Evolutionary conservation across 2,797 vertebrate genomes (phyloP).

Genomic region (Oryzias dopingdopingensis): DNA sequence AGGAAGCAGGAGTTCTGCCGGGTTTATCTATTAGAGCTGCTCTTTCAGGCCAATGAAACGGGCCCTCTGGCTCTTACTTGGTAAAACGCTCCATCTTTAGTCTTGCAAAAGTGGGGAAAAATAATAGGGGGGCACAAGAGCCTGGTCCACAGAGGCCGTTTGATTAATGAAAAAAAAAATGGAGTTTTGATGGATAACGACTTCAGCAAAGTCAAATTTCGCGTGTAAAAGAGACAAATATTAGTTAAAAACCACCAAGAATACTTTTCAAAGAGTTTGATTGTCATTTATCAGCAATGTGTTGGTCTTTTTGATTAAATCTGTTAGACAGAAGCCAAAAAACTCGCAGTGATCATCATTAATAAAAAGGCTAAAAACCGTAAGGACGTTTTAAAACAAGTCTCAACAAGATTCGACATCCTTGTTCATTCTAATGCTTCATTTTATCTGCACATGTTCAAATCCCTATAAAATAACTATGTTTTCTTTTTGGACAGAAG

Average conservation of each 20-base stretch:
- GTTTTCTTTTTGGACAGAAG: no score
- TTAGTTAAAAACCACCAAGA: not conserved
- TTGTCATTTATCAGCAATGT: no score
- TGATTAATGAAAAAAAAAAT: constrained; percentile 10
- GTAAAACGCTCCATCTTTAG: constrained; percentile 29
- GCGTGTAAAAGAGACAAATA: not conserved
- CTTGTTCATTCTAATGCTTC: no score
- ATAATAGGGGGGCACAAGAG: constrained; percentile 11
- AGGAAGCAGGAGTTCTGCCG: constrained; percentile 29
- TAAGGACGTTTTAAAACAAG: no score
- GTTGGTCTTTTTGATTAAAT: no score
- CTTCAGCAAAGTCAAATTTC: not conserved
- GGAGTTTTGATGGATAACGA: not conserved
- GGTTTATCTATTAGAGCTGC: constrained; percentile 35
- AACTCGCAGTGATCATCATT: no score
- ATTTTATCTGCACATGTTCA: no score
- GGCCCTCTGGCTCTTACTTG: constrained; percentile 43
- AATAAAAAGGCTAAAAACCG: no score
- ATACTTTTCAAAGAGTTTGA: not conserved
- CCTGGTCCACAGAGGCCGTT: constrained; percentile 13
- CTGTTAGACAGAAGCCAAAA: no score
- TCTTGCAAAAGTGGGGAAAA: constrained; percentile 6
- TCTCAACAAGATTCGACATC: no score
- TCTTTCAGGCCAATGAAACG: constrained; percentile 35
- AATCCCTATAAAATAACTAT: no score